Percentiles rank a stretch among this genome's conserved stretches.
Conservation (phyloP, 2,797 vertebrate genomes). For the Cirrhinus molitorella region DNA sequence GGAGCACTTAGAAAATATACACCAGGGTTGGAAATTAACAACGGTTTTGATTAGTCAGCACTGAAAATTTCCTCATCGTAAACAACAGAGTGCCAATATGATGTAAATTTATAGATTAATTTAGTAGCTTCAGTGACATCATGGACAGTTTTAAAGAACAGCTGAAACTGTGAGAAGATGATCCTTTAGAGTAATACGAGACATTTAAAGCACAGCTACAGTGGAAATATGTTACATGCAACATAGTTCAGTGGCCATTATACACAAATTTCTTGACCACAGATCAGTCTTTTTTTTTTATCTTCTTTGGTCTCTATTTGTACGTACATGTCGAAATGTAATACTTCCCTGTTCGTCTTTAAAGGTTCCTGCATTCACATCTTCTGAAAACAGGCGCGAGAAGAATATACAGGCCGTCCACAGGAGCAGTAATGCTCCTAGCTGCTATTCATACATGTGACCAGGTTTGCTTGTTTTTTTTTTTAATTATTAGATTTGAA, state of each 20-base stretch:
- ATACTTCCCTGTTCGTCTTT: background rate
- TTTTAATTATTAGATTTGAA: background rate
- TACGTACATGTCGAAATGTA: too few relatives aligned
- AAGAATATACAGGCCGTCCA: slow-evolving; percentile 80
- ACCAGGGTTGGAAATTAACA: too few relatives aligned
- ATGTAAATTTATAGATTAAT: too few relatives aligned
- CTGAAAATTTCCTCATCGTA: too few relatives aligned
- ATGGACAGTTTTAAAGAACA: too few relatives aligned
- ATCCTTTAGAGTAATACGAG: background rate
- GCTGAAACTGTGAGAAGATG: background rate
- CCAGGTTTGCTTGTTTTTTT: slow-evolving; percentile 67
- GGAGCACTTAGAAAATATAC: too few relatives aligned
- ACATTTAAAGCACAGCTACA: background rate
- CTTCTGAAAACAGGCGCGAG: slow-evolving; percentile 64
- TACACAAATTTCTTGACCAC: background rate
- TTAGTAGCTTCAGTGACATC: too few relatives aligned
- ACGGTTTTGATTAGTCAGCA: too few relatives aligned
- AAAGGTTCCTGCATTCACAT: slow-evolving; percentile 77
- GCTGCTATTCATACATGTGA: slow-evolving; percentile 83
- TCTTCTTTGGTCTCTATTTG: too few relatives aligned
- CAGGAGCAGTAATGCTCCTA: slow-evolving; percentile 82
- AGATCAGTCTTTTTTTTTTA: too few relatives aligned
- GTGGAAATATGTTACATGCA: background rate
- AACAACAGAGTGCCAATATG: too few relatives aligned
- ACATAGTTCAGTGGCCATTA: background rate